A percentile compares a stretch with the other conserved stretches of the same genome.
Evolutionary conservation across 1,140 invertebrate species (phyloP).

Genomic region (Diachasmimorpha longicaudata): DNA sequence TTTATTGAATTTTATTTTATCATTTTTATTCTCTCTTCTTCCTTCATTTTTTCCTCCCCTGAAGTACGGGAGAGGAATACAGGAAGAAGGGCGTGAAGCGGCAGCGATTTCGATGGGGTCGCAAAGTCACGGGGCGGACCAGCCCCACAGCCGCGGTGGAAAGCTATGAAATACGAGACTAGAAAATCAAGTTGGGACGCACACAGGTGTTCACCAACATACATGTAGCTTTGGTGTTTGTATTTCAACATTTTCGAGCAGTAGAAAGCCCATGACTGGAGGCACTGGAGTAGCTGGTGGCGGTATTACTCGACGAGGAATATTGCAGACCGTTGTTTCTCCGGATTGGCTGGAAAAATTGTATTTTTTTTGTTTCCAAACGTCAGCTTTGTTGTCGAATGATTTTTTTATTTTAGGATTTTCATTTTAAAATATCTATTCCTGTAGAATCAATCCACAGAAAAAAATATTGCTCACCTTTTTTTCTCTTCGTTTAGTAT

Average conservation of each 20-base stretch:
- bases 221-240: background rate
- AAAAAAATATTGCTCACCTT: too few species aligned
- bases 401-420: too few species aligned
- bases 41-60: background rate
- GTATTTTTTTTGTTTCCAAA: too few species aligned
- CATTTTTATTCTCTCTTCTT: background rate
- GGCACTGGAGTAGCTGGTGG: background rate
- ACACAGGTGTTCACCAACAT: background rate
- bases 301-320: background rate
- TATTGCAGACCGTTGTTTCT: background rate
- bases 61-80: background rate
- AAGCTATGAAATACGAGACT: conserved; percentile 13
- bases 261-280: background rate
- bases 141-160: background rate
- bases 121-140: background rate
- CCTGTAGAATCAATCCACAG: too few species aligned
- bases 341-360: too few species aligned
- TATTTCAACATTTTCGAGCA: background rate
- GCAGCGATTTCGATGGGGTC: background rate
- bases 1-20: background rate
- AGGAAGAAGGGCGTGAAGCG: background rate
- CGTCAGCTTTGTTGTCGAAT: too few species aligned
- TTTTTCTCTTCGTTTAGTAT: too few species aligned
- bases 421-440: too few species aligned
- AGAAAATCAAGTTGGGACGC: conserved; percentile 13